Conservation (phyloP, 2,113 vertebrate genomes). For the Lamprotornis superbus region DNA sequence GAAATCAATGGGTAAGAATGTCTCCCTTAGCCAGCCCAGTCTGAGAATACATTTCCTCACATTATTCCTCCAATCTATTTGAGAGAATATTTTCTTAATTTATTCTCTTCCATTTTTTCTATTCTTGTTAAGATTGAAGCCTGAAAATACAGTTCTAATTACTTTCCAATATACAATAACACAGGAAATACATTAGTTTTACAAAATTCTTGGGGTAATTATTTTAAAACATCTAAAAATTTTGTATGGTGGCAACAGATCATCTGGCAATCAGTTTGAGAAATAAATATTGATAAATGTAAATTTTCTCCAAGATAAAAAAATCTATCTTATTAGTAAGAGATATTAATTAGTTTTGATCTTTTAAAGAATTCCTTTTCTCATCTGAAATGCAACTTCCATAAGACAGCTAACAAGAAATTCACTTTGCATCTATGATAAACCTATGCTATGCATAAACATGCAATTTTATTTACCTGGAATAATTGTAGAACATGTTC, state of each 20-base stretch:
- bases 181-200: neutral
- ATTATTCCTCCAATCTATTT: neutral
- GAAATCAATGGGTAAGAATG: neutral
- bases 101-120: accelerated
- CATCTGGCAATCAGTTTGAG: neutral
- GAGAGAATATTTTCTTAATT: neutral
- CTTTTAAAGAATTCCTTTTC: neutral
- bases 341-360: neutral
- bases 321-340: neutral
- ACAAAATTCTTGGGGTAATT: neutral
- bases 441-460: neutral
- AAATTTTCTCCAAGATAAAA: neutral
- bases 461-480: neutral
- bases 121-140: neutral
- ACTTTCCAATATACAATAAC: neutral
- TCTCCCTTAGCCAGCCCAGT: accelerated
- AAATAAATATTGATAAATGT: neutral
- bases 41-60: neutral
- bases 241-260: neutral
- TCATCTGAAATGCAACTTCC: neutral
- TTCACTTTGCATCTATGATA: neutral
- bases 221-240: neutral
- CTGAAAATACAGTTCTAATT: neutral
- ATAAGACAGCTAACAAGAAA: neutral
- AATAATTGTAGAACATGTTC: neutral